phyloP scores from a whole-genome alignment of 2,797 vertebrate species.

The Gadopsis bispinosus region DNA sequence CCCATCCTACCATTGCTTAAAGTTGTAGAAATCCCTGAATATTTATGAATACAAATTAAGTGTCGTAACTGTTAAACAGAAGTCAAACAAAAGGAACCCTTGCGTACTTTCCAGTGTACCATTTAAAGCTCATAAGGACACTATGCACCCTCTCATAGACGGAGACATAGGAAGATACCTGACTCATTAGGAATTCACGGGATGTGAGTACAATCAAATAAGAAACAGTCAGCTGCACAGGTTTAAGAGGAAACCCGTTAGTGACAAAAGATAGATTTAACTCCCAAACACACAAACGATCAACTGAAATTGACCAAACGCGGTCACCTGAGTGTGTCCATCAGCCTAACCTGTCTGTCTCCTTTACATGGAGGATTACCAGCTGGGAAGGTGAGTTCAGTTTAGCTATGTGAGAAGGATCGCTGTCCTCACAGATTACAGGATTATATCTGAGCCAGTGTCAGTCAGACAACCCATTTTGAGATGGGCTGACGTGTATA shows the following conservation, averaged over 20 bases:
- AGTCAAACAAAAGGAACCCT: constrained; percentile 1
- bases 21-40: background rate
- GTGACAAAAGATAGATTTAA: background rate
- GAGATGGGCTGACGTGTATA: constrained; percentile 1
- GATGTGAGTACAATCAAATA: background rate
- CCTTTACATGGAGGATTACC: constrained; percentile 76
- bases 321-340: constrained; percentile 20
- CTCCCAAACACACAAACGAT: background rate
- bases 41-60: background rate
- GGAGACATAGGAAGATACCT: constrained; percentile 37
- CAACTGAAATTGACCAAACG: constrained; percentile 8
- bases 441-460: constrained; percentile 79
- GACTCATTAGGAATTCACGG: constrained; percentile 40
- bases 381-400: constrained; percentile 80
- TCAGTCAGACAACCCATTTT: constrained; percentile 49
- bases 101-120: constrained; percentile 53
- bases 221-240: background rate
- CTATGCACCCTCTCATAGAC: constrained; percentile 20
- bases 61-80: too few relatives aligned
- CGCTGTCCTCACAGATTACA: constrained; percentile 79
- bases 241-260: background rate
- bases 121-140: constrained; percentile 52
- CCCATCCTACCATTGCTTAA: too few relatives aligned
- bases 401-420: constrained; percentile 79
- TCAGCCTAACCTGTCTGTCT: constrained; percentile 52